Conservation (phyloP, 2,888 invertebrate genomes). For the Drosophila hamatofila region DNA sequence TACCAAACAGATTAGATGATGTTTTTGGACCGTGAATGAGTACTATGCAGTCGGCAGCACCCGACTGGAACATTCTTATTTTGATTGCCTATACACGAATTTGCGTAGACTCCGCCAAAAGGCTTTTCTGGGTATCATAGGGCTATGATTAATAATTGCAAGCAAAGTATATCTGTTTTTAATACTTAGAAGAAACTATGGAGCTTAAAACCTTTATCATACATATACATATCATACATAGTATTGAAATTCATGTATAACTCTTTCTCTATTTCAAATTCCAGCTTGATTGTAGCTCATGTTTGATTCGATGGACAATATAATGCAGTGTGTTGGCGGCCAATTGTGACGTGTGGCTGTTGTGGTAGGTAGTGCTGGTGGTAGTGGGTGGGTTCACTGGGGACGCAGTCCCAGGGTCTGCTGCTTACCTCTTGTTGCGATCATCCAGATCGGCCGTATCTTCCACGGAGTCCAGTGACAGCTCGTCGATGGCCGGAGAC, state of each 20-base stretch:
- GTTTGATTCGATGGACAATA: not conserved
- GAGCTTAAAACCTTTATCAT: no score
- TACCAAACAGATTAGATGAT: no score
- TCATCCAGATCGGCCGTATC: slow-evolving; percentile 91
- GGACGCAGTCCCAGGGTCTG: not conserved
- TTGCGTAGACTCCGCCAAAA: no score
- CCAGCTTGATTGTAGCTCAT: not conserved
- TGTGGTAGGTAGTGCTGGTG: not conserved
- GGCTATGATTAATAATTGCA: no score
- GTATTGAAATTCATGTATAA: no score
- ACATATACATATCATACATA: no score
- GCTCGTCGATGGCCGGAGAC: slow-evolving; percentile 89
- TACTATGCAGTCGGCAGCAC: not conserved
- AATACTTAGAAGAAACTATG: no score
- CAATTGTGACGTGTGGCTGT: slow-evolving; percentile 20
- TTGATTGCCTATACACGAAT: no score
- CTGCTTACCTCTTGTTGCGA: slow-evolving; percentile 90
- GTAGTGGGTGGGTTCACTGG: not conserved
- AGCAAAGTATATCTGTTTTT: no score
- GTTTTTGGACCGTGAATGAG: no score
- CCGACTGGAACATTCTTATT: no score
- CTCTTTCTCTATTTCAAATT: not conserved
- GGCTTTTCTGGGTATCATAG: no score
- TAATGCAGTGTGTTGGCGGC: not conserved
- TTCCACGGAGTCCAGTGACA: slow-evolving; percentile 90